Conservation (phyloP, 2,113 vertebrate species). For the Mormyrus lacerda region DNA sequence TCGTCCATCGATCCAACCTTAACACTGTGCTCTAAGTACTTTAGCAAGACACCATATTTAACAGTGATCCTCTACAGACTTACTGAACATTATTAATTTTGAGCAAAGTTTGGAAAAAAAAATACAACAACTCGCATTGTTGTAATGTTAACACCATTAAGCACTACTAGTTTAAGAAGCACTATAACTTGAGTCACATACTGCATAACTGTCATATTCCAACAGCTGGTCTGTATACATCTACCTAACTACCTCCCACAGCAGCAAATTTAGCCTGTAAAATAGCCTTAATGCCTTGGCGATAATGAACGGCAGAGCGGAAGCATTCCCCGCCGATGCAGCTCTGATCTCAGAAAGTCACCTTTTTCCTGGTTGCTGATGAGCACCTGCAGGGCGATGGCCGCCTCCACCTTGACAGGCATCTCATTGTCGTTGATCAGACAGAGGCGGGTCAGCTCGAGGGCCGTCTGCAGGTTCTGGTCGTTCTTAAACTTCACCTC, state of each 20-base stretch:
- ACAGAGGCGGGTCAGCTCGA: slow-evolving; percentile 87
- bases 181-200: background rate
- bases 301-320: background rate
- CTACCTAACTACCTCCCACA: background rate
- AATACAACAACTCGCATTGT: background rate
- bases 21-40: background rate
- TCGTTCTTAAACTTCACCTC: slow-evolving; percentile 98
- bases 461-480: slow-evolving; percentile 91
- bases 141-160: background rate
- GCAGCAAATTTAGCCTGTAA: background rate
- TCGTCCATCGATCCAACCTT: background rate
- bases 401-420: slow-evolving; percentile 98
- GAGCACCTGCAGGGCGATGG: slow-evolving; percentile 93
- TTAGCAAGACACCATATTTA: background rate
- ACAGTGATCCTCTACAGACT: background rate
- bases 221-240: background rate
- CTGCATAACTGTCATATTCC: background rate
- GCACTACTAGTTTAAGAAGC: background rate
- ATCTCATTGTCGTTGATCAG: slow-evolving; percentile 96
- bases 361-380: slow-evolving; percentile 99
- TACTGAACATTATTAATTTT: background rate
- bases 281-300: background rate
- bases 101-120: background rate
- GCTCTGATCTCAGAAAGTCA: slow-evolving; percentile 36
- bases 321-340: background rate